phyloP scores from a whole-genome alignment of 2,797 vertebrate species.

The Nothura maculosa region DNA sequence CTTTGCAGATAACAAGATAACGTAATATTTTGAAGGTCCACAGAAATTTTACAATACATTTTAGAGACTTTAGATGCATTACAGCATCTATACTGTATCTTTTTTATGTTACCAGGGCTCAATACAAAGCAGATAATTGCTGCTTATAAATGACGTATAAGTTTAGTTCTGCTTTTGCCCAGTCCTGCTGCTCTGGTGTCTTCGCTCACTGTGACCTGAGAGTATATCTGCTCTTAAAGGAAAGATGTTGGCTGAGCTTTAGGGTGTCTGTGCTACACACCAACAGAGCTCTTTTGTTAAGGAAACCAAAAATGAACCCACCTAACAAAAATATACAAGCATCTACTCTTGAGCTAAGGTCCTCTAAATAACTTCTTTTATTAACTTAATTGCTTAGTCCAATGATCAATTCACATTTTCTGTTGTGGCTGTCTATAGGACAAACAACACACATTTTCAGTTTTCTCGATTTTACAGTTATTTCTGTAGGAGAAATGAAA shows the following conservation, averaged over 20 bases:
- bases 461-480: background rate
- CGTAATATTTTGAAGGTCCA: background rate
- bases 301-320: background rate
- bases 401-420: background rate
- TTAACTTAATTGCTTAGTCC: background rate
- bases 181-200: background rate
- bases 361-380: fast-evolving
- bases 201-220: background rate
- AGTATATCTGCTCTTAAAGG: background rate
- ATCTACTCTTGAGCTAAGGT: background rate
- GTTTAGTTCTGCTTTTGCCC: background rate
- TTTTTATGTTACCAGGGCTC: fast-evolving
- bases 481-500: background rate
- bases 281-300: background rate
- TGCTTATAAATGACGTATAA: background rate
- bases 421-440: background rate
- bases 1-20: background rate
- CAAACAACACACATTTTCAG: background rate
- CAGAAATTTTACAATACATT: background rate
- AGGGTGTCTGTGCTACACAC: background rate
- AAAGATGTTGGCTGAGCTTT: background rate
- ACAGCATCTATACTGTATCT: fast-evolving
- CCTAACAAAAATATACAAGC: fast-evolving
- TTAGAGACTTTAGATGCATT: background rate
- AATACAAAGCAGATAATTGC: background rate